Percentiles rank a stretch among this genome's conserved stretches.
Conservation (phyloP, 2,888 invertebrate genomes). For the Drosophila recens region DNA sequence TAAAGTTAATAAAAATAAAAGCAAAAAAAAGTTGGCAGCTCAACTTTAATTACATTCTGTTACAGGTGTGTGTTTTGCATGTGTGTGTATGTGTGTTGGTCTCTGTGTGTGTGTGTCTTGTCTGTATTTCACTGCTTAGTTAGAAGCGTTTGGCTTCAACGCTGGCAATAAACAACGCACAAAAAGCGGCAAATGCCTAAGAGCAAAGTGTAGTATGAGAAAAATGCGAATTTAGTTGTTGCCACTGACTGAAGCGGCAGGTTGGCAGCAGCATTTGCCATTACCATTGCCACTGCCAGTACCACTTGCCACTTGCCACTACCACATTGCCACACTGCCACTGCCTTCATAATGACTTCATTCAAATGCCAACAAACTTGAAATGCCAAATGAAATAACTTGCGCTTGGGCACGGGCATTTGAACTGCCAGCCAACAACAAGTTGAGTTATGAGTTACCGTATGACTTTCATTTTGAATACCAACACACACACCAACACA, state of each 20-base stretch:
- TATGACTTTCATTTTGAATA: constrained; percentile 81
- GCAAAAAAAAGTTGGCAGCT: constrained; percentile 77
- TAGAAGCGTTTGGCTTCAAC: constrained; percentile 67
- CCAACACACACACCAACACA: constrained; percentile 30
- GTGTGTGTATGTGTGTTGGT: constrained; percentile 12
- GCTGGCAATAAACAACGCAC: constrained; percentile 69
- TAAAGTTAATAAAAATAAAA: constrained; percentile 78
- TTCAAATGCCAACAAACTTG: constrained; percentile 82
- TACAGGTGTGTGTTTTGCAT: constrained; percentile 48
- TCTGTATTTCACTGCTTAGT: constrained; percentile 72
- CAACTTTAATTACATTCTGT: constrained; percentile 80
- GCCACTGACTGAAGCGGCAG: constrained; percentile 45
- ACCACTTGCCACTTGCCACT: constrained; percentile 32
- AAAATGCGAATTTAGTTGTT: constrained; percentile 72
- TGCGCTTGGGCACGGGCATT: constrained; percentile 62
- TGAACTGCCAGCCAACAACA: constrained; percentile 61
- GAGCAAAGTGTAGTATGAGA: constrained; percentile 25
- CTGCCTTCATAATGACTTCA: constrained; percentile 81
- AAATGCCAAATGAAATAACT: constrained; percentile 82
- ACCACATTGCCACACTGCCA: constrained; percentile 36
- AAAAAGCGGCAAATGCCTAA: constrained; percentile 59
- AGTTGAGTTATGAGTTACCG: constrained; percentile 80
- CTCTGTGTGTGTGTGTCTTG: constrained; percentile 17
- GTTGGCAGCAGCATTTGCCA: constrained; percentile 21
- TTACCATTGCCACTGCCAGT: constrained; percentile 8